A percentile compares a stretch with the other conserved stretches of the same genome.
These are phyloP conservation scores for Pseudopleuronectes americanus DNA, from an alignment of 2,797 vertebrate genomes.

Conservation along the genomic window DNA sequence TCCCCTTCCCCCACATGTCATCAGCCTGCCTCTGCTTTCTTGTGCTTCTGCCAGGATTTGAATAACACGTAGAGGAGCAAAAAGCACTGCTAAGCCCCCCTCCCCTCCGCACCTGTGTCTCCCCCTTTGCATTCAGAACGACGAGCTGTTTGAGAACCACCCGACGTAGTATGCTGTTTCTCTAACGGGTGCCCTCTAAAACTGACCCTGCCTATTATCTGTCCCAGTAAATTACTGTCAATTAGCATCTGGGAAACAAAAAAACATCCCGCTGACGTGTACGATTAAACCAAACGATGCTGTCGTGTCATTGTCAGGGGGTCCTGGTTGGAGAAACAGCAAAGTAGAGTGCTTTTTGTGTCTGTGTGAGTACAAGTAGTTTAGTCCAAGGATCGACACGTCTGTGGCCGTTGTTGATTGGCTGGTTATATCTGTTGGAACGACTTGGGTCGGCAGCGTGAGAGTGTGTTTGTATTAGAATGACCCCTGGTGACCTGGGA, in stretches of 20 bases:
- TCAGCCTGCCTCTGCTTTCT: constrained; percentile 83
- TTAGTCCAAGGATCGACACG: constrained; percentile 39
- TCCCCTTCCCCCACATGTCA: constrained; percentile 40
- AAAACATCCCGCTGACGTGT: constrained; percentile 19
- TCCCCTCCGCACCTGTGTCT: constrained; percentile 68
- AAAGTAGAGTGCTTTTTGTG: constrained; percentile 71
- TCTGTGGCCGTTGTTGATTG: constrained; percentile 56
- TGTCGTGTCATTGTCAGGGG: constrained; percentile 45
- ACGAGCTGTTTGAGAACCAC: constrained; percentile 42
- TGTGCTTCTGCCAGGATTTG: constrained; percentile 82
- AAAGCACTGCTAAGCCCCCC: constrained; percentile 73
- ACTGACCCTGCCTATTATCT: background rate
- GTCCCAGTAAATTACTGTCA: background rate
- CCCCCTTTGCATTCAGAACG: constrained; percentile 69
- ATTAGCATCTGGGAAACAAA: constrained; percentile 6
- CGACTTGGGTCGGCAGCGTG: constrained; percentile 49
- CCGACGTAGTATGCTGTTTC: constrained; percentile 71
- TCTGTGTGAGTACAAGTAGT: constrained; percentile 59
- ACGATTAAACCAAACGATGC: constrained; percentile 15
- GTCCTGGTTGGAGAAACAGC: constrained; percentile 80
- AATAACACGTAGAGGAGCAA: constrained; percentile 73
- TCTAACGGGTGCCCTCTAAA: constrained; percentile 70
- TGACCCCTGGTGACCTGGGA: constrained; percentile 71
- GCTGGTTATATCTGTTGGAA: constrained; percentile 69
- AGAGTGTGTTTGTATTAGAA: constrained; percentile 67